phyloP scores from a whole-genome alignment of 2,888 invertebrate genomes.

The Brassicogethes aeneus region DNA sequence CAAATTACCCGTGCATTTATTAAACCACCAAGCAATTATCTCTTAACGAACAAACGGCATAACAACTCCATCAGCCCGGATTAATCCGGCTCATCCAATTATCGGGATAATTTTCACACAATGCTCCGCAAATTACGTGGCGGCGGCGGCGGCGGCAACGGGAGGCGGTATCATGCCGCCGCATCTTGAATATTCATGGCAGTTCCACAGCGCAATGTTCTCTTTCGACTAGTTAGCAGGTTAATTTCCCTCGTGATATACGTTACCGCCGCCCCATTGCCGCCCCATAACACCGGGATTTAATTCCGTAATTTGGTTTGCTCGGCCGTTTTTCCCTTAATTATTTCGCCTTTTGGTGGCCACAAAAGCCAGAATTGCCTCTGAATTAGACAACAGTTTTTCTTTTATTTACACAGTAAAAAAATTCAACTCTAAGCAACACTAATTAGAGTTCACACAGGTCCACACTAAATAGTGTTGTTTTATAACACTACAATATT shows the following conservation, averaged over 20 bases:
- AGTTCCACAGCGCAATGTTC: neutral
- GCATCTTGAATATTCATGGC: conserved; percentile 24
- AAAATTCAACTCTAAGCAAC: no score
- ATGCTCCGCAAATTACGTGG: conserved; percentile 19
- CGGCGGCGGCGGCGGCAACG: no score
- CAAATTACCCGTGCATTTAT: neutral
- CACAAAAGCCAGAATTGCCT: no score
- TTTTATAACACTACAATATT: no score
- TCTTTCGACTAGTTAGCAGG: conserved; percentile 39
- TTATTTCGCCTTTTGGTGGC: no score
- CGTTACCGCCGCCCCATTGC: conserved; percentile 32
- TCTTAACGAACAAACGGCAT: neutral
- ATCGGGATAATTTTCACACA: conserved; percentile 23
- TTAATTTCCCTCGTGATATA: conserved; percentile 43
- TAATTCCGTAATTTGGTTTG: no score
- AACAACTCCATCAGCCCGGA: conserved; percentile 2
- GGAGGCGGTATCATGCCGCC: no score
- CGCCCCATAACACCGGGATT: conserved; percentile 7
- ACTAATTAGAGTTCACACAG: no score
- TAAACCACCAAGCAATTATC: neutral
- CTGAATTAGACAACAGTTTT: no score
- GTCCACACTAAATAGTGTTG: no score
- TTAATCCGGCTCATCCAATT: conserved; percentile 20
- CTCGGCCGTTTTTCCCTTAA: neutral
- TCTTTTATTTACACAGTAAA: no score